Evolutionary conservation across 2,797 vertebrate genomes (phyloP).

Genomic region (Australoheros facetus): DNA sequence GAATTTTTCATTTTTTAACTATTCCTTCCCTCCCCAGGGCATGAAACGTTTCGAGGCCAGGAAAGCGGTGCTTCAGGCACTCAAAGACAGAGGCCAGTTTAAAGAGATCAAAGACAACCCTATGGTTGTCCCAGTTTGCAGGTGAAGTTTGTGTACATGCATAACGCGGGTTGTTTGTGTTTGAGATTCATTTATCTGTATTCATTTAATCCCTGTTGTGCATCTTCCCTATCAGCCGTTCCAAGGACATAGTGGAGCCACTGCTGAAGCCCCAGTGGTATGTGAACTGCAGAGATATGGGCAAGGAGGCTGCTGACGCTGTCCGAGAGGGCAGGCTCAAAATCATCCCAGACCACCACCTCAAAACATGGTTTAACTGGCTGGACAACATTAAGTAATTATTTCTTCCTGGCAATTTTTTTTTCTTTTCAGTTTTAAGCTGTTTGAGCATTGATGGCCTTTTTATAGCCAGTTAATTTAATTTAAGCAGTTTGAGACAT

Average conservation of each 20-base stretch:
- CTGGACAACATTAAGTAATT: slow-evolving; percentile 92
- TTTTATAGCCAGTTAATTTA: background rate
- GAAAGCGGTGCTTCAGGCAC: slow-evolving; percentile 84
- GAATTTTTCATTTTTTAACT: slow-evolving; percentile 3
- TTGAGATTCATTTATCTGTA: slow-evolving; percentile 3
- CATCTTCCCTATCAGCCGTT: slow-evolving; percentile 80
- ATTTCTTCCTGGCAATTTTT: background rate
- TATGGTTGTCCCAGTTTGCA: slow-evolving; percentile 95
- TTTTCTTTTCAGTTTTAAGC: background rate
- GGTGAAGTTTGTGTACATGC: slow-evolving; percentile 73
- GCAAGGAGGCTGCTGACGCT: slow-evolving; percentile 84
- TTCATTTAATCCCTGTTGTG: background rate
- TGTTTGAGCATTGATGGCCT: background rate
- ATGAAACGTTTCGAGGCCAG: slow-evolving; percentile 92
- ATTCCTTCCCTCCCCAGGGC: slow-evolving; percentile 75
- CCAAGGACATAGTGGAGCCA: slow-evolving; percentile 93
- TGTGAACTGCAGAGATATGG: slow-evolving; percentile 88
- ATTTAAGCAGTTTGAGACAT: background rate
- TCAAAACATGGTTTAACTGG: slow-evolving; percentile 91
- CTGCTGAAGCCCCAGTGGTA: slow-evolving; percentile 94
- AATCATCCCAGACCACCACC: slow-evolving; percentile 89
- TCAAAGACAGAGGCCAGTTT: slow-evolving; percentile 87
- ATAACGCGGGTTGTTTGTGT: background rate
- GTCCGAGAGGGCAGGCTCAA: slow-evolving; percentile 85
- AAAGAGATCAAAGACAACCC: slow-evolving; percentile 90